Evolutionary conservation across 30 jellyfish, hydroid and myxozoan genomes (phyloP).

Genomic region (Catostylus mosaicus): DNA sequence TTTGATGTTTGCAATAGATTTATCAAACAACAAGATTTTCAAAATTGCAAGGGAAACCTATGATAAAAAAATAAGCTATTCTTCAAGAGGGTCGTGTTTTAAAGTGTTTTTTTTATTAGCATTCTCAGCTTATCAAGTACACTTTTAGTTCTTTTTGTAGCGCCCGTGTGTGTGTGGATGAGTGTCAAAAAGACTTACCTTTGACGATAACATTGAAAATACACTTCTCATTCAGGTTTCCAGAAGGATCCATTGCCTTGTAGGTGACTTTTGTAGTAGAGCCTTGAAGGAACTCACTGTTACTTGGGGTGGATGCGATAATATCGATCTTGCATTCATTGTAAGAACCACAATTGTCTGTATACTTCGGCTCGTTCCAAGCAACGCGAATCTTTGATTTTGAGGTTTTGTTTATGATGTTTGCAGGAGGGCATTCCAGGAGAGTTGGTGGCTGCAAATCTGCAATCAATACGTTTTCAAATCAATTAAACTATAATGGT

Average conservation of each 20-base stretch:
- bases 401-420: constrained; percentile 45
- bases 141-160: no score
- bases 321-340: constrained; percentile 62
- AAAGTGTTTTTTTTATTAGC: no score
- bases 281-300: constrained; percentile 19
- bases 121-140: no score
- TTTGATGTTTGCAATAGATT: no score
- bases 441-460: constrained; percentile 74
- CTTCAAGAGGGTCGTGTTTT: no score
- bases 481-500: no score
- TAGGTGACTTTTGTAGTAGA: constrained; percentile 37
- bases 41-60: no score
- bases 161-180: no score
- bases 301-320: constrained; percentile 22
- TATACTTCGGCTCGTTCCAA: constrained; percentile 71
- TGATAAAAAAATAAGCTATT: no score
- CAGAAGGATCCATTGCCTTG: constrained; percentile 86
- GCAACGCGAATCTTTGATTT: constrained; percentile 8
- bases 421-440: constrained; percentile 68
- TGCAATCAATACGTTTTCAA: no score
- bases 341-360: constrained; percentile 88
- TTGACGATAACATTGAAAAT: constrained; percentile 66
- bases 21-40: no score
- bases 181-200: constrained; percentile 68
- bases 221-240: constrained; percentile 77